Base-by-base conservation (phyloP, 1,140 invertebrate genomes). In the Hylyphantes graminicola region DNA sequence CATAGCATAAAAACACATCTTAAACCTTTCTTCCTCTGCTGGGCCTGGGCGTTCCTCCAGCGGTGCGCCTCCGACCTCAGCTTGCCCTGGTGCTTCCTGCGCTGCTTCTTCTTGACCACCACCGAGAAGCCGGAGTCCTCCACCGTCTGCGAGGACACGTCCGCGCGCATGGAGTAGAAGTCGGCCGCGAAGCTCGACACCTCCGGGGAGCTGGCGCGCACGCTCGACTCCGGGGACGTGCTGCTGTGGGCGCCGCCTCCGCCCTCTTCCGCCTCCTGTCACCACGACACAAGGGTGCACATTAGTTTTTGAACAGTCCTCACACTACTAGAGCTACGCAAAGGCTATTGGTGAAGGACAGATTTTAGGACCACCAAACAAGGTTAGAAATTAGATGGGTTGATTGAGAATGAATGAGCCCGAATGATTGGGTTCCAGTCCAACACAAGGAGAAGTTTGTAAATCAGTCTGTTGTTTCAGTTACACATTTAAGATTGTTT, bases 61-160 rank as follows among this genome's bases (percentile, higher is more conserved):
- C 86, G 51, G 51, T 67, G 75, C 2, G 73, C 35, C 48, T 86
- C 85, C 8, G 86, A 77, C 15, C 80, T 54, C 35, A 35, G 35
- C 17, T 84, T 86, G 17, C 64, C 50, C 50, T 81, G 92, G 86
- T 93, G 93, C 87, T 94, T 93, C 86, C 92, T 92, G 85, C 93
- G 93, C 87, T 93, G 93, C 87, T 93, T 93, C 86, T 94, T 94
- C 11, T 93, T 94, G 63, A 94, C 93, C 35, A 93, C 92, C 87
- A 93, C 91, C 5, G 35, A 35, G 89, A 94, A 94, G 76, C 94
- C 93, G 2, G 87, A 87, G 86, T 88, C 87, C 74, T 87, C 87
- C 11, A 15, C 35, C 21, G 87, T 78, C 15, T 72, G 76, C 6
- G 76, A 74, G 8, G 72, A 72, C 13, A 80, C 74, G 48, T 86